Evolutionary conservation across 2,113 vertebrate genomes (phyloP).

Genomic region (Sinocyclocheilus rhinocerous): DNA sequence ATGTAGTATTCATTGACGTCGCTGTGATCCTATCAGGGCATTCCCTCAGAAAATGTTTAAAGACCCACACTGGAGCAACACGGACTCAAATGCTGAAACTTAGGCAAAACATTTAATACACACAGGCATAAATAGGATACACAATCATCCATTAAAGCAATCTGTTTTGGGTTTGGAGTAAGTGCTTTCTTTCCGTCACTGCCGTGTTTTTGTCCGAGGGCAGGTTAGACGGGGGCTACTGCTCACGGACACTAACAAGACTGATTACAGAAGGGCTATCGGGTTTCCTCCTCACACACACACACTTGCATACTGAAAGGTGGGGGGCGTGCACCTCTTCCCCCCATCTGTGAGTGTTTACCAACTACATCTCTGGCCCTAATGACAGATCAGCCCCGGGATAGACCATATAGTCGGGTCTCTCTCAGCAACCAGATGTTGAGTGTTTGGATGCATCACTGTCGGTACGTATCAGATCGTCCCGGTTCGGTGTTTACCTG

Average conservation of each 20-base stretch:
- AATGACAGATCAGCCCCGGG: conserved; percentile 39
- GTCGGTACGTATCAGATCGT: not conserved
- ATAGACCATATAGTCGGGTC: not conserved
- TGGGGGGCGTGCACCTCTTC: not conserved
- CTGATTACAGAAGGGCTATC: conserved; percentile 73
- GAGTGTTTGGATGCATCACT: conserved; percentile 8
- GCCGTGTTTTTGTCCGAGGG: conserved; percentile 57
- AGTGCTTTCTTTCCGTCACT: conserved; percentile 63
- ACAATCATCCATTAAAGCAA: conserved; percentile 66
- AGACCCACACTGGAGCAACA: not conserved
- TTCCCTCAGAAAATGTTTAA: conserved; percentile 15
- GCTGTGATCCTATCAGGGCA: not conserved
- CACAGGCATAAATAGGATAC: conserved; percentile 55
- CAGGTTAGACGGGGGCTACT: conserved; percentile 50
- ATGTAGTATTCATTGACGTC: not conserved
- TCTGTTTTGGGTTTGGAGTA: conserved; percentile 71
- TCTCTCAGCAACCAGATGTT: conserved; percentile 28
- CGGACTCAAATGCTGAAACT: not conserved
- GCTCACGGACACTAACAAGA: conserved; percentile 60
- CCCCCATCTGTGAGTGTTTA: conserved; percentile 34
- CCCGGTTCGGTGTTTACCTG: not conserved
- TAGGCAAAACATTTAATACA: conserved; percentile 38
- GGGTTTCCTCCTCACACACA: conserved; percentile 51
- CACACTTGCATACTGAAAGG: not conserved
- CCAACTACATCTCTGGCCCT: conserved; percentile 24